Conservation (phyloP, 2,797 vertebrate species). For the Allobates femoralis region DNA sequence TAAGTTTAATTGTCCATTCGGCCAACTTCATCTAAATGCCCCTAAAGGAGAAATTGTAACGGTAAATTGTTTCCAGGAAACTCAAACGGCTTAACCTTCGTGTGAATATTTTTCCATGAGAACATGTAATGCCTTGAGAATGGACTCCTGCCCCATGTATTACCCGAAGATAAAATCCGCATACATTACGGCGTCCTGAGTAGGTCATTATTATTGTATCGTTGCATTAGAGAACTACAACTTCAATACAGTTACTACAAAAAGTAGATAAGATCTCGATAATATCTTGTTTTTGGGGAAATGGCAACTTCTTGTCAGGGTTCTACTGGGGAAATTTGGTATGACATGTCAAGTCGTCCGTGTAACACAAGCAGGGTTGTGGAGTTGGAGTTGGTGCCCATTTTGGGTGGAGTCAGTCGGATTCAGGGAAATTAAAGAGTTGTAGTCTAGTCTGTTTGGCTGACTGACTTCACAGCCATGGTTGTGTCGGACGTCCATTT, state of each 20-base stretch:
- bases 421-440: too few species aligned
- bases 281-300: background rate
- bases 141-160: background rate
- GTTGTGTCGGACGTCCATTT: too few species aligned
- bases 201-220: background rate
- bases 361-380: too few species aligned
- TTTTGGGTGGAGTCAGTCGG: too few species aligned
- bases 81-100: background rate
- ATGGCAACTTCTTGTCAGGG: background rate
- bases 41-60: background rate
- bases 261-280: background rate
- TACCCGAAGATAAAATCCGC: constrained; percentile 3
- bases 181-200: background rate
- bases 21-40: constrained; percentile 1
- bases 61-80: constrained; percentile 20
- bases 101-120: background rate
- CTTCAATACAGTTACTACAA: background rate
- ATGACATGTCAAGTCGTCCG: too few species aligned
- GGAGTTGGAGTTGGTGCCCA: too few species aligned
- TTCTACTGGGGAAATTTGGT: too few species aligned
- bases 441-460: too few species aligned
- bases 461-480: too few species aligned
- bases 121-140: background rate
- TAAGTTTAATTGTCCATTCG: background rate
- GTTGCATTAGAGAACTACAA: background rate